Evolutionary conservation across 2,888 invertebrate species (phyloP).

Genomic region (Pilophorus perplexus): DNA sequence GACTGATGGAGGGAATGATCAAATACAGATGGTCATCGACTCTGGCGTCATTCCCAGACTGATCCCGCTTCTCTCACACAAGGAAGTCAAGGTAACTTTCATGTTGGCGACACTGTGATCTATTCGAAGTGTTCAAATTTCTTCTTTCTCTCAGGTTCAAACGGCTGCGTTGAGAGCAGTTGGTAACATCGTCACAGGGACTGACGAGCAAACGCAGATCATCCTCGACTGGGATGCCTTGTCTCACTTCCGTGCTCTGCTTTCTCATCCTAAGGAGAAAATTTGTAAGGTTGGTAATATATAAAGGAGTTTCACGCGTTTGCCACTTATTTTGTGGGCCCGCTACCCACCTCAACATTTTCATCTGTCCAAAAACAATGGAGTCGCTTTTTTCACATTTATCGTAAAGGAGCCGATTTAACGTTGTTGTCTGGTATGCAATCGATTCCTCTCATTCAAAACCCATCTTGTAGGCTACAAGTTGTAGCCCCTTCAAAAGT

Average conservation of each 20-base stretch:
- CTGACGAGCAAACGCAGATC: conserved; percentile 97
- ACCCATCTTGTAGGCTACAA: too few relatives aligned
- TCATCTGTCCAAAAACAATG: too few relatives aligned
- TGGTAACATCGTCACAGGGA: conserved; percentile 98
- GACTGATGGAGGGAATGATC: conserved; percentile 96
- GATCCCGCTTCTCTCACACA: conserved; percentile 93
- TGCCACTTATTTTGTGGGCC: too few relatives aligned
- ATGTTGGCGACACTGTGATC: too few relatives aligned
- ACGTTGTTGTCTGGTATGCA: too few relatives aligned
- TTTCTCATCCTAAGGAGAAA: conserved; percentile 94
- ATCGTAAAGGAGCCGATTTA: too few relatives aligned
- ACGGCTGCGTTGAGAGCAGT: conserved; percentile 96
- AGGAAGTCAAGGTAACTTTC: conserved; percentile 73
- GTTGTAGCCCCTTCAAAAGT: too few relatives aligned
- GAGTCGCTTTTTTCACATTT: too few relatives aligned
- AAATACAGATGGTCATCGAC: conserved; percentile 95
- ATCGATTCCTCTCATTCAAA: too few relatives aligned
- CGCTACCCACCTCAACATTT: too few relatives aligned
- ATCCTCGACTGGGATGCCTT: conserved; percentile 95
- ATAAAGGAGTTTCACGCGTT: neutral
- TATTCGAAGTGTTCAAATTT: neutral
- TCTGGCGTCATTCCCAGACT: conserved; percentile 92
- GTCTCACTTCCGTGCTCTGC: conserved; percentile 85
- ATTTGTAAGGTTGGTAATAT: conserved; percentile 77
- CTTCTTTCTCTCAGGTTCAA: too few relatives aligned